Evolutionary conservation across 1,140 invertebrate species (phyloP).

Genomic region (Drosophila littoralis): DNA sequence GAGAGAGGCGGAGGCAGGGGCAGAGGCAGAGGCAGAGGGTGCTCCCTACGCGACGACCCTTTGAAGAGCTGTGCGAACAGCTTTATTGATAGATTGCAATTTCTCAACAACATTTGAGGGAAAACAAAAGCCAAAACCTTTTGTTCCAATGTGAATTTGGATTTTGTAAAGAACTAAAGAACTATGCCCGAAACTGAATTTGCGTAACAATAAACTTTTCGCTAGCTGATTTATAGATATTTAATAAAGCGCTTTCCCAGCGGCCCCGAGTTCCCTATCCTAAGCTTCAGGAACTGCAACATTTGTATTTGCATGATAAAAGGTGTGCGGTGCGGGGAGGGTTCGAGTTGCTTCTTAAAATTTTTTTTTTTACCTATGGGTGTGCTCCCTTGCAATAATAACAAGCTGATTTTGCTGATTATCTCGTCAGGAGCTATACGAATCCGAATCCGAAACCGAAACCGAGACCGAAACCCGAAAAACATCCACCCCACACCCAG

Average conservation of each 20-base stretch:
- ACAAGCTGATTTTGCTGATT: constrained; percentile 52
- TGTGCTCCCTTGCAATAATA: constrained; percentile 64
- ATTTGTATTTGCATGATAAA: constrained; percentile 38
- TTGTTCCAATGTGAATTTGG: constrained; percentile 53
- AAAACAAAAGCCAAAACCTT: constrained; percentile 58
- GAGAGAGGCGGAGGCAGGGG: background rate
- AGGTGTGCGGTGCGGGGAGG: constrained; percentile 1
- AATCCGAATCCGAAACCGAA: too few relatives aligned
- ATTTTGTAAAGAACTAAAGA: constrained; percentile 41
- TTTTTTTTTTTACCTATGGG: constrained; percentile 19
- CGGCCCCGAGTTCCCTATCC: background rate
- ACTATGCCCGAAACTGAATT: constrained; percentile 62
- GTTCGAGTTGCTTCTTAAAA: background rate
- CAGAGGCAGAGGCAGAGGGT: background rate
- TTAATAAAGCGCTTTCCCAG: constrained; percentile 75
- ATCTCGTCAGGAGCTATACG: constrained; percentile 41
- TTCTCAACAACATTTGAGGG: constrained; percentile 39
- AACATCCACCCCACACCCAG: constrained; percentile 10
- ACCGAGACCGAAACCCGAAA: too few relatives aligned
- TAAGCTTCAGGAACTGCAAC: constrained; percentile 5
- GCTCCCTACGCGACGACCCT: constrained; percentile 24
- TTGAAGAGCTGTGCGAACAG: constrained; percentile 25
- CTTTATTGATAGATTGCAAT: constrained; percentile 81
- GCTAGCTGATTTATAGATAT: constrained; percentile 70
- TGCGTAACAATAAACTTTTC: constrained; percentile 71